Evolutionary conservation across 1,140 invertebrate species (phyloP), one percentile per base, ranked within the genome.

Genomic region (Microplitis demolitor): DNA sequence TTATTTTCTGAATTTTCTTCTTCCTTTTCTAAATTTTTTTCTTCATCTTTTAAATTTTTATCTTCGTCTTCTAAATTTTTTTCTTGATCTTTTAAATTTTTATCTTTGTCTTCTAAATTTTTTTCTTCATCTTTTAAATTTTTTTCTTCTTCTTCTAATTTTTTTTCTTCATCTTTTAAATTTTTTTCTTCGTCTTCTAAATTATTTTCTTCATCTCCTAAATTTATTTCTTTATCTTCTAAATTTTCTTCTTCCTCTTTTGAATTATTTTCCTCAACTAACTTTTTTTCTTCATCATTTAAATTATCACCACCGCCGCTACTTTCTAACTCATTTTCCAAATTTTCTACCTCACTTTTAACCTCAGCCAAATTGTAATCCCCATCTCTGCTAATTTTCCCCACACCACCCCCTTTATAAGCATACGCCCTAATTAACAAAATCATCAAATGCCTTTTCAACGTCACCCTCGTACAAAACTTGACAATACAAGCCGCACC

Each of bases 401-500:
- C 24, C 24, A 24, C 14, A 72, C 13, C 5, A 33, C 33, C 16
- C 37, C 31, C 0, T 3, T 76, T 14, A 33, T 78, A 78, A 1
- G 75, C 75, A 69, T 81, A 82, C 1, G 80, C 79, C 69, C 79
- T 76, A 11, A 83, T 8, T 3, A 81, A 9, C 0, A 85, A 75
- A 34, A 85, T 79, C 69, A 84, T 79, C 3, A 84, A 34, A 35
- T 85, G 81, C 2, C 83, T 62, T 5, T 60, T 82, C 1, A 85
- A 66, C 0, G 83, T 78, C 1, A 76, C 50, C 13, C 45, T 81
- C 4, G 80, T 66, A 58, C 80, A 83, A 61, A 85, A 83, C 37
- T 85, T 85, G 1, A 78, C 39, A 45, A 85, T 81, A 14, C 80
- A 81, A 3, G 80, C 83, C 60, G 53, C 68, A 1, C 84, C 84